Base-by-base conservation (phyloP, 2,113 vertebrate genomes). In the Piaya cayana region DNA sequence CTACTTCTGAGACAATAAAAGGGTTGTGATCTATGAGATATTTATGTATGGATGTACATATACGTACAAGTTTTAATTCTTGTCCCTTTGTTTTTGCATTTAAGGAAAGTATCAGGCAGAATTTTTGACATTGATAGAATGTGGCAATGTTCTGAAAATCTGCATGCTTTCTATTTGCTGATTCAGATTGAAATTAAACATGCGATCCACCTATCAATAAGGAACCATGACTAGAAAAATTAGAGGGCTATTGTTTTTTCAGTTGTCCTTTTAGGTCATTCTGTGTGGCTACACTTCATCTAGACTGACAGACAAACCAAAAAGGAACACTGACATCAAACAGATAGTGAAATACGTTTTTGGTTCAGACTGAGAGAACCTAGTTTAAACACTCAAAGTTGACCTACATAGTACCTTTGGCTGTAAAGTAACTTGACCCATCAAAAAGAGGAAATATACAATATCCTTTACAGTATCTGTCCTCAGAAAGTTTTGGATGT, bases 101-200 rank as follows among this genome's bases (percentile, higher is more conserved):
- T 95, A 49, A 95, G 53, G 60, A 50, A 85, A 95, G 74, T 59
- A 34, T 83, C 77, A 84, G 68, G 76, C 83, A 86, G 55, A 94
- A 83, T 77, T 92, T 68, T 67, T 81, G 56, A 68, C n/a, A 25
- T 62, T 92, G 50, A 78, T 58, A 82, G 88, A 93, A 89, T 2
- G 8, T 9, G 19, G 63, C 53, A 93, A 81, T 1, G 0, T 55
- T 81, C 78, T 88, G 84, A 93, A 96, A 95, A 95, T 37, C 82
- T 92, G 76, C 0, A 1, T 77, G 91, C 37, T 91, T 96, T 93
- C 26, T 92, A 67, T 86, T 94, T 90, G 88, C 76, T 58, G 76
- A 67, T 82, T 90, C 93, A 91, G 88, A 68, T 71, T 90, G 90
- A 92, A 95, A 97, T 95, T 63, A 96, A 94, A 89, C 63, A 12